Evolutionary conservation across 2,797 vertebrate species (phyloP).

Genomic region (Caiman crocodilus): DNA sequence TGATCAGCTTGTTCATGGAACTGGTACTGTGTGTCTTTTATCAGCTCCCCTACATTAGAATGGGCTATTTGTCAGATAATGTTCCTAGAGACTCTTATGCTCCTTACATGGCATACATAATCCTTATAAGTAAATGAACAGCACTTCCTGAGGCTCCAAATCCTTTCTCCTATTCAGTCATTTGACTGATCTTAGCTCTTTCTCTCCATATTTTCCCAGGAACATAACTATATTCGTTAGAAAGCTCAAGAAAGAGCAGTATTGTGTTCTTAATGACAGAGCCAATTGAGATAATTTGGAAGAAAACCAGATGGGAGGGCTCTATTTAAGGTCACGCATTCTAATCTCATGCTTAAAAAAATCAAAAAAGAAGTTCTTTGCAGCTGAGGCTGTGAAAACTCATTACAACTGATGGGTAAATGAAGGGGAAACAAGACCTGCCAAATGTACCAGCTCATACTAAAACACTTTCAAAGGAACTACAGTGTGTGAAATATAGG

Average conservation of each 20-base stretch:
- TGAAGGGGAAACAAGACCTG: constrained; percentile 36
- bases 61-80: constrained; percentile 33
- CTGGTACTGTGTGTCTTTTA: neutral
- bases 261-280: constrained; percentile 76
- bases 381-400: constrained; percentile 64
- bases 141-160: constrained; percentile 50
- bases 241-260: constrained; percentile 74
- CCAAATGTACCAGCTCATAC: constrained; percentile 34
- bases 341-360: constrained; percentile 72
- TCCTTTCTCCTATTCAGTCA: constrained; percentile 65
- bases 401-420: constrained; percentile 58
- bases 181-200: constrained; percentile 57
- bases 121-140: constrained; percentile 60
- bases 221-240: constrained; percentile 70
- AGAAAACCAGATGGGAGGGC: constrained; percentile 71
- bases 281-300: constrained; percentile 74
- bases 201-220: constrained; percentile 72
- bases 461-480: constrained; percentile 36
- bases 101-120: constrained; percentile 52
- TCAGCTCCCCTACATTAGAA: constrained; percentile 14
- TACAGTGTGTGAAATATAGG: constrained; percentile 37
- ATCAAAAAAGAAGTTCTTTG: constrained; percentile 49
- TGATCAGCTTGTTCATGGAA: constrained; percentile 28
- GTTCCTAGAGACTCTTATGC: constrained; percentile 57
- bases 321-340: constrained; percentile 72